Conservation (phyloP, 2,113 vertebrate species). For the western clawed frog (Xenopus tropicalis) region UCB_Xtro_10.0 CM004443.2:159826001-159826500, state of each 20-base stretch:
- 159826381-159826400: slow-evolving; percentile 24
- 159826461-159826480: not conserved
- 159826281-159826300: slow-evolving; percentile 28
- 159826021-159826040: no score
- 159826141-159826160: not conserved
- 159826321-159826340: slow-evolving; percentile 49
- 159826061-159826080: not conserved
- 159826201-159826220: not conserved
- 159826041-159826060: not conserved
- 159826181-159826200: slow-evolving; percentile 1
- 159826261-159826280: slow-evolving; percentile 32
- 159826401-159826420: not conserved
- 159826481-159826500: not conserved
- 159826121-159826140: not conserved
- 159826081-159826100: not conserved
- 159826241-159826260: slow-evolving; percentile 46
- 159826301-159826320: slow-evolving; percentile 46
- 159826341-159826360: slow-evolving; percentile 45
- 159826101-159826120: not conserved
- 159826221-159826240: slow-evolving; percentile 33
- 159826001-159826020: no score
- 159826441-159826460: not conserved
- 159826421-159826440: not conserved
- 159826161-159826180: slow-evolving; percentile 12
- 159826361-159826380: slow-evolving; percentile 42